Evolutionary conservation across 1,140 invertebrate genomes (phyloP).

Genomic region (Mycetomoellerius zeteki): DNA sequence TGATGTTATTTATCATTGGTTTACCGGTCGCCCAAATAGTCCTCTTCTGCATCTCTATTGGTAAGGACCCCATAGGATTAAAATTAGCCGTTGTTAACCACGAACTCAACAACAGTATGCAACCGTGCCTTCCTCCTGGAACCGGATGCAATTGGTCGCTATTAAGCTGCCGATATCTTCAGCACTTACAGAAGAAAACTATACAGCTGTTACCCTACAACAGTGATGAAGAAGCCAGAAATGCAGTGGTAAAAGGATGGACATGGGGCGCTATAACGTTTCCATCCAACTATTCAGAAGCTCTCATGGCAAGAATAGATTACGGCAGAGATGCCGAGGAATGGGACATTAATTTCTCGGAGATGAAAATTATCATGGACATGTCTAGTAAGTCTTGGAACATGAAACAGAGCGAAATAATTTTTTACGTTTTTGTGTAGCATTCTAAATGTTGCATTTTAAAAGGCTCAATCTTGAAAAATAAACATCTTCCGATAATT

Average conservation of each 20-base stretch:
- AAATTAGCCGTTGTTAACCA: conserved; percentile 95
- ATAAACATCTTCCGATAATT: neutral
- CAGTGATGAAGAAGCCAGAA: conserved; percentile 88
- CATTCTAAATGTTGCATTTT: neutral
- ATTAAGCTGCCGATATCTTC: conserved; percentile 93
- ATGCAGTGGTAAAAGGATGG: conserved; percentile 90
- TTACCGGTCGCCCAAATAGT: conserved; percentile 97
- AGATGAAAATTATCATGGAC: conserved; percentile 93
- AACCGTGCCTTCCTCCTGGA: conserved; percentile 84
- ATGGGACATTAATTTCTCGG: conserved; percentile 91
- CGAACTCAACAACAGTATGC: conserved; percentile 89
- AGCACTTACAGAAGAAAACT: conserved; percentile 89
- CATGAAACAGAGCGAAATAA: neutral
- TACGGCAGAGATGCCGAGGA: conserved; percentile 90
- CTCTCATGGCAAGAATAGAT: conserved; percentile 91
- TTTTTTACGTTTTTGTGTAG: neutral
- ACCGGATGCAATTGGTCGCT: conserved; percentile 89
- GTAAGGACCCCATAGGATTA: conserved; percentile 94
- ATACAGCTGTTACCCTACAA: conserved; percentile 88
- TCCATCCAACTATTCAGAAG: conserved; percentile 93
- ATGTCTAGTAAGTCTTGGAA: conserved; percentile 93
- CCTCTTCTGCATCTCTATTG: conserved; percentile 97
- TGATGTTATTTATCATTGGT: conserved; percentile 96
- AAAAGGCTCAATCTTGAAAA: neutral
- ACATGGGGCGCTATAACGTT: conserved; percentile 95